Evolutionary conservation across 2,113 vertebrate species (phyloP), one percentile per base, ranked within the genome.

Genomic region (Rynchops niger): DNA sequence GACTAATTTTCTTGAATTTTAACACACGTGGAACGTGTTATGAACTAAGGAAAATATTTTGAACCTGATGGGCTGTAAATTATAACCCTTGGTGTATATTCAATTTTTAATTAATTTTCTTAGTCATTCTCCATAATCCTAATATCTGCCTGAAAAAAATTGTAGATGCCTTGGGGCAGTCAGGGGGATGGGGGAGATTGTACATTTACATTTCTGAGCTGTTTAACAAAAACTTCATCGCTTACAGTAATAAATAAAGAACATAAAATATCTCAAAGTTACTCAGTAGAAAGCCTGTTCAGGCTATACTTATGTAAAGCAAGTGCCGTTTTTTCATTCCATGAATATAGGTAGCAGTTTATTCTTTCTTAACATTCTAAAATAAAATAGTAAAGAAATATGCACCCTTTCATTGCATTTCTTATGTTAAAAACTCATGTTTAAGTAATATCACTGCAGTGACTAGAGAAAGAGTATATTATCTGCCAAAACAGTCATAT

Each of bases 41-140:
- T 63, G 81, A 95, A 85, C 63, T 73, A 83, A 91, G 59, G 93
- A 86, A 96, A 94, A 92, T 80, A 93, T 94, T 97, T 90, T 78
- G 36, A 96, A 94, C 59, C 22, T 91, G 59, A 74, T 83, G 59
- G 49, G 59, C 53, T 95, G 86, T 93, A 94, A 97, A 92, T 94
- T 95, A 90, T n/a, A 66, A 63, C 47, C 93, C 90, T 88, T 70
- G 42, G 92, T 96, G 85, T 66, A 95, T 88, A 94, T 92, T 77
- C 5, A 55, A 69, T 55, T 95, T 97, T 95, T 87, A 95, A 95
- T 96, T 96, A 95, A 83, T 88, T 95, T 94, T 89, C 90, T 82
- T 82, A 92, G 73, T 93, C 26, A 72, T 96, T 52, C 25, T 82
- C 45, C 43, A 88, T 95, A 86, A 81, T 95, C 70, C 11, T 78